These are phyloP conservation scores for Mesocentrotus franciscanus DNA, from an alignment of 53 echinoderm and acorn worm genomes.

Conservation along the genomic window DNA sequence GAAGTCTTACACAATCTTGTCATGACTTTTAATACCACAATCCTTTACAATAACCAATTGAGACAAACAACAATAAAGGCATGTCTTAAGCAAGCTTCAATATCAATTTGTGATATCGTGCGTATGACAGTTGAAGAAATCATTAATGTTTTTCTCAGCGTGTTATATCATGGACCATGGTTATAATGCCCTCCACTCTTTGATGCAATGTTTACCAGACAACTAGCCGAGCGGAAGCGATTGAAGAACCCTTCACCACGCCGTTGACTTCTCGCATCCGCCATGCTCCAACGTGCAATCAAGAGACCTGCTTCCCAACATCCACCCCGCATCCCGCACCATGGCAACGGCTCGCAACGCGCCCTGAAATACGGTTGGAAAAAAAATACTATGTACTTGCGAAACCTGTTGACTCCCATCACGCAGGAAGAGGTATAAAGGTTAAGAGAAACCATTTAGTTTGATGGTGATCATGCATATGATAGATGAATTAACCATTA, in stretches of 20 bases:
- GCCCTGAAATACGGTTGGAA: background rate
- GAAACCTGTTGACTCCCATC: background rate
- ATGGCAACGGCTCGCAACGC: background rate
- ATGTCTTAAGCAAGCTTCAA: background rate
- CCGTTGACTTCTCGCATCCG: conserved; percentile 17
- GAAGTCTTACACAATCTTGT: too few relatives aligned
- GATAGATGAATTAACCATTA: background rate
- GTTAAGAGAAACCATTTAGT: background rate
- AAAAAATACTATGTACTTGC: background rate
- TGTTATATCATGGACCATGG: too few relatives aligned
- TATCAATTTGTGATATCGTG: background rate
- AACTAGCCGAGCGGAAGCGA: conserved; percentile 43
- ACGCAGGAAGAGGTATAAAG: background rate
- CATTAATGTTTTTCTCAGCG: background rate
- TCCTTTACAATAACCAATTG: background rate
- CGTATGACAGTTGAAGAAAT: background rate
- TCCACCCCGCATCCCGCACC: conserved; percentile 25
- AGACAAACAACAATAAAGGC: background rate
- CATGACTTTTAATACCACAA: background rate
- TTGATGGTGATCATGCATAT: background rate
- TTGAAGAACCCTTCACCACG: background rate
- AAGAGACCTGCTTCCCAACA: background rate
- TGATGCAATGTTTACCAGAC: conserved; percentile 5
- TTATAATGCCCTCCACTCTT: background rate
- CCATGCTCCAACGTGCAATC: background rate